Conservation (phyloP, 2,113 vertebrate species). For the human (Homo sapiens) region GRCh38 chr11:94993001-94993500, state of each 20-base stretch:
- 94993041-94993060: background rate
- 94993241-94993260: background rate
- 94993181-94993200: background rate
- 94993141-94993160: background rate
- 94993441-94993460: background rate
- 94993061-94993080: background rate
- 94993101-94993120: background rate
- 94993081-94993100: background rate
- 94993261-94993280: background rate
- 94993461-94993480: background rate
- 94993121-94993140: background rate
- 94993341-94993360: background rate
- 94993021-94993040: background rate
- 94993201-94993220: background rate
- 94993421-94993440: background rate
- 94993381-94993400: background rate
- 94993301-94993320: background rate
- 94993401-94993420: background rate
- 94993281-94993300: background rate
- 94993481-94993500: background rate
- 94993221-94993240: background rate
- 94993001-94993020: background rate
- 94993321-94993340: background rate
- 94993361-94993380: background rate
- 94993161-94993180: background rate